phyloP scores from a whole-genome alignment of 2,113 vertebrate genomes.

The Otolemur garnettii region DNA sequence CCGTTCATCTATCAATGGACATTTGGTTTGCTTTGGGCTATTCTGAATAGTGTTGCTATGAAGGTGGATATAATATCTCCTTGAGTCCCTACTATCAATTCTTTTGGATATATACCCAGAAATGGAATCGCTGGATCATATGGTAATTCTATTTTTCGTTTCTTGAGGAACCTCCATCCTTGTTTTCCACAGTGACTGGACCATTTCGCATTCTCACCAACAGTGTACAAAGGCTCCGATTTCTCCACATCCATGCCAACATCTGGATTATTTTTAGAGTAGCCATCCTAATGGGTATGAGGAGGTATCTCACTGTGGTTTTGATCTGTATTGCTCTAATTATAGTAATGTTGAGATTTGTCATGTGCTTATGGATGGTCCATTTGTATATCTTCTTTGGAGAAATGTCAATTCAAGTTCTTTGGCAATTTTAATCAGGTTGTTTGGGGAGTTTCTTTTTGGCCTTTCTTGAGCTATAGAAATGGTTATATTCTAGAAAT shows the following conservation, averaged over 20 bases:
- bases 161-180: not conserved
- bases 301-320: not conserved
- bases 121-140: not conserved
- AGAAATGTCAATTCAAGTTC: not conserved
- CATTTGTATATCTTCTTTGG: not conserved
- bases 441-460: not conserved
- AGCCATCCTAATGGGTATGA: not conserved
- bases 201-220: not conserved
- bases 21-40: not conserved
- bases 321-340: not conserved
- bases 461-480: not conserved
- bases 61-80: not conserved
- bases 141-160: not conserved
- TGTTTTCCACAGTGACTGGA: not conserved
- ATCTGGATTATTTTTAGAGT: not conserved
- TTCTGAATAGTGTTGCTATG: not conserved
- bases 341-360: not conserved
- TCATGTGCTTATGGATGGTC: not conserved
- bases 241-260: not conserved
- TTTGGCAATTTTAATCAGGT: not conserved
- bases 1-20: not conserved
- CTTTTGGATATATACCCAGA: not conserved
- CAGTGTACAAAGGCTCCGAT: not conserved
- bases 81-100: constrained; percentile 9
- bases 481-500: constrained; percentile 2